Base-by-base conservation (phyloP, 2,888 invertebrate genomes). In the Barypeithes pellucidus region DNA sequence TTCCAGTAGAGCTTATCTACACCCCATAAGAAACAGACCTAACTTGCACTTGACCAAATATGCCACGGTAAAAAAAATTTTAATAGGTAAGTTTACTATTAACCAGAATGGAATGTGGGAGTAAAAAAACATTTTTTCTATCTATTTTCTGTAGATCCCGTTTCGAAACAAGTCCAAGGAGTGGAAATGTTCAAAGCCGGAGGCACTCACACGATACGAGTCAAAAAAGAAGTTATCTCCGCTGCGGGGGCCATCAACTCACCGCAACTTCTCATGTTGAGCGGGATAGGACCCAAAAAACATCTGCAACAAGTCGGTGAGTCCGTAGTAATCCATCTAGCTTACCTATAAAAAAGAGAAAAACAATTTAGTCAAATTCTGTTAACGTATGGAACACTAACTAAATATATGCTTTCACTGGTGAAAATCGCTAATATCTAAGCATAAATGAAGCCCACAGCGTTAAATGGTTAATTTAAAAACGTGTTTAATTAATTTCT, bases 181-280 rank as follows among this genome's bases (percentile, higher is more conserved):
- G 87, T 89, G 0, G 86, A 88, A 78, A 87, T 88, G 77, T 78
- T 83, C 0, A 81, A 80, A 41, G 81, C 82, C 45, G 81, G 84
- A 4, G 79, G 75, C 24, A 80, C 77, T 9, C 80, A 83, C 63
- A 77, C 62, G 5, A 83, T 88, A 1, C 77, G 80, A 54, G 90
- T 90, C 0, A 86, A 85, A 47, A 89, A 88, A 78, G 90, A 90
- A 81, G 88, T 83, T 0, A 90, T 92, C 67, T 80, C 92, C 18
- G 87, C 89, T 29, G 91, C 89, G 0, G 92, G 93, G 2, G 88
- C 92, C 1, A 89, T 93, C 76, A 91, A 92, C 82, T 89, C 90
- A 3, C 95, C 96, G 0, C 95, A 96, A 81, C 83, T 96, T 8
- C 88, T 96, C 5, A 93, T 95, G 94, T 83, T 92, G 43, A 90